A percentile compares a stretch with the other conserved stretches of the same genome.
Conservation (phyloP, 2,888 invertebrate species). For the Nephrotoma guestfalica region DNA sequence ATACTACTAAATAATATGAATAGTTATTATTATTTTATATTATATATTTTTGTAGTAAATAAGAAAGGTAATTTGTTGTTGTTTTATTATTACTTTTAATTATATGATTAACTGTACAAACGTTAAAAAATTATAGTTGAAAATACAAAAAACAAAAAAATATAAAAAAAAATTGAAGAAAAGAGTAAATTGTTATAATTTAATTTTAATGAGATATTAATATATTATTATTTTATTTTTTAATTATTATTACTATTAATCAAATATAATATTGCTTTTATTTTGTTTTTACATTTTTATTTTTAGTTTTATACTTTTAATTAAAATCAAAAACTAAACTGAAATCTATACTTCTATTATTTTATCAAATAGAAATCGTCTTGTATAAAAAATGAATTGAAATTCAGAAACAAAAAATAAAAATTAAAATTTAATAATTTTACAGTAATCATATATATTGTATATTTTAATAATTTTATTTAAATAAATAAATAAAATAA, state of each 20-base stretch:
- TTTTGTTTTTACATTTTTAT: background rate
- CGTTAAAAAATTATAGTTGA: background rate
- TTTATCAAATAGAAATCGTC: background rate
- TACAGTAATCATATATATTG: background rate
- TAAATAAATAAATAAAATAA: background rate
- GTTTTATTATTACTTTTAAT: background rate
- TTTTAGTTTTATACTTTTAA: background rate
- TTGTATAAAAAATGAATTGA: background rate
- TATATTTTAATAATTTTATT: background rate
- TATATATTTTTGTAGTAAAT: background rate
- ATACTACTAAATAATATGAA: background rate
- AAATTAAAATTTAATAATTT: background rate
- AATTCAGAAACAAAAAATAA: background rate
- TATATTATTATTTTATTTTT: background rate
- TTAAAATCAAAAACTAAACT: background rate
- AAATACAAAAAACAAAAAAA: background rate
- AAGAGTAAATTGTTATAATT: background rate
- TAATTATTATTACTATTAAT: background rate
- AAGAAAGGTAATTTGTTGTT: background rate
- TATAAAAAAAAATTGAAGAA: background rate
- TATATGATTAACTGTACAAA: background rate
- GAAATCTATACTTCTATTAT: background rate
- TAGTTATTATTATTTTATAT: background rate
- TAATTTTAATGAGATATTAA: background rate
- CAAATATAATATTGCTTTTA: background rate